Conservation (phyloP, 1,140 invertebrate genomes). For the Lycorma delicatula region DNA sequence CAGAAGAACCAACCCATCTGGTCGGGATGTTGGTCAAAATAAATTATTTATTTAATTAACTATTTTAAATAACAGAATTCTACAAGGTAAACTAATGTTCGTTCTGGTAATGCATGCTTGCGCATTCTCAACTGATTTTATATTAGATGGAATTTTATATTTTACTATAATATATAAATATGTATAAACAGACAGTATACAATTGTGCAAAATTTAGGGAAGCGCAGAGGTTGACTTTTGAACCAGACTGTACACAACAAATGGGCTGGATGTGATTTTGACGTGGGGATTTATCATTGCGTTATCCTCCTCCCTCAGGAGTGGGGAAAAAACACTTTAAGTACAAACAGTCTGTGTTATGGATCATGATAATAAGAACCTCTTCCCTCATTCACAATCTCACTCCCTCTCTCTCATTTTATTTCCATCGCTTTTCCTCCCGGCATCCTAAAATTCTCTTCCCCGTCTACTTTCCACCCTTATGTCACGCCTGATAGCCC, state of each 20-base stretch:
- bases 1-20: too few species aligned
- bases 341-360: neutral
- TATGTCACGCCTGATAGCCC: too few species aligned
- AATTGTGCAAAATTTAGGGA: too few species aligned
- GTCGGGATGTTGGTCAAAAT: too few species aligned
- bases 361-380: neutral
- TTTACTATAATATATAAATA: too few species aligned
- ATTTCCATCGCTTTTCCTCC: constrained; percentile 1
- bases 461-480: neutral
- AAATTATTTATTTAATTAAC: too few species aligned
- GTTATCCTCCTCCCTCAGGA: neutral
- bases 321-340: neutral
- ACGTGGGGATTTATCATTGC: neutral
- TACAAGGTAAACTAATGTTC: too few species aligned
- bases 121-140: too few species aligned
- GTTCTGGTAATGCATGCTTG: too few species aligned
- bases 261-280: constrained; percentile 7
- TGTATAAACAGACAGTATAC: too few species aligned
- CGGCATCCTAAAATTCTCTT: neutral
- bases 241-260: neutral
- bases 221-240: neutral
- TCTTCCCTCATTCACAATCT: constrained; percentile 22
- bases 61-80: too few species aligned
- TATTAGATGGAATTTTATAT: too few species aligned
- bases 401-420: constrained; percentile 3